Conservation (phyloP, 53 echinoderm and acorn worm genomes). For the Echinarachnius parma region DNA sequence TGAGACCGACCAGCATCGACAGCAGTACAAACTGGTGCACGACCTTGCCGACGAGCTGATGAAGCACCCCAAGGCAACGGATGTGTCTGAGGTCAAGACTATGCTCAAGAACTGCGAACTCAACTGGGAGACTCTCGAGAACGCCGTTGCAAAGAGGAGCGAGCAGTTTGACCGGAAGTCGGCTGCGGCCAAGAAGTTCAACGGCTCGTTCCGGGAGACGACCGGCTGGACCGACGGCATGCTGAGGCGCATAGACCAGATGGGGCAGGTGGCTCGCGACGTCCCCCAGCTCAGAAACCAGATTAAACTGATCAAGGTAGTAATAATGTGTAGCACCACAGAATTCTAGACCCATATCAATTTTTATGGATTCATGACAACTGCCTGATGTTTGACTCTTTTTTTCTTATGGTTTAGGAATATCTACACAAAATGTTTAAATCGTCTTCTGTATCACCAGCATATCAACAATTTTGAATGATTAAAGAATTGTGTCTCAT, state of each 20-base stretch:
- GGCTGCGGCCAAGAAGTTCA: constrained; percentile 86
- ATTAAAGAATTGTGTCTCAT: too few relatives aligned
- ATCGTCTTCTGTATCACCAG: too few relatives aligned
- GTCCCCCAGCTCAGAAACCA: constrained; percentile 63
- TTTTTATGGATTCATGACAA: too few relatives aligned
- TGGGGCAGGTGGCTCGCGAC: constrained; percentile 72
- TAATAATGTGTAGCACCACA: too few relatives aligned
- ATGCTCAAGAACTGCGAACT: constrained; percentile 88
- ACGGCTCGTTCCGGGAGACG: constrained; percentile 69
- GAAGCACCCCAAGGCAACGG: constrained; percentile 88
- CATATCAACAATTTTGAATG: too few relatives aligned
- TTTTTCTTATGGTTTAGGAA: too few relatives aligned
- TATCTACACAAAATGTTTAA: too few relatives aligned
- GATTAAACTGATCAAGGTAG: constrained; percentile 71
- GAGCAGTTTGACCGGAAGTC: constrained; percentile 79
- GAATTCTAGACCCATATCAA: too few relatives aligned
- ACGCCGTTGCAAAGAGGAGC: constrained; percentile 70
- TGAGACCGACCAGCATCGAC: constrained; percentile 68
- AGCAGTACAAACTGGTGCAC: constrained; percentile 76
- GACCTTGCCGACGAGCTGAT: constrained; percentile 81
- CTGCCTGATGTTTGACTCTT: too few relatives aligned
- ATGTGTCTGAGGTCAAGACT: constrained; percentile 85
- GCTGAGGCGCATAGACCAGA: constrained; percentile 76
- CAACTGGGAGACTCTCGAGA: constrained; percentile 94
- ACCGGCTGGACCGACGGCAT: constrained; percentile 70